Conservation (phyloP, 2,888 invertebrate genomes). For the Athalia cordata region DNA sequence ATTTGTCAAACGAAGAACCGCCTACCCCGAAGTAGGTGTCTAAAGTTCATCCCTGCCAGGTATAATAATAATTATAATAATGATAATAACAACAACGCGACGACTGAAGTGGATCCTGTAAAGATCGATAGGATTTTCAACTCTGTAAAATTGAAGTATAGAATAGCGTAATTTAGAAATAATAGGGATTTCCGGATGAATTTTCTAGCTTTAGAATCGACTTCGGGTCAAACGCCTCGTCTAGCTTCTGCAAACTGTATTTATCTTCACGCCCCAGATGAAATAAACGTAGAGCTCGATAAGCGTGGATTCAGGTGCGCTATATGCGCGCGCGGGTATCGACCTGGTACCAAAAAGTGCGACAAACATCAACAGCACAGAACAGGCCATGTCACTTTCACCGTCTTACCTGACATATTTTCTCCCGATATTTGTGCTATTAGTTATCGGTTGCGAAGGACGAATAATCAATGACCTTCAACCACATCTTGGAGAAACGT, state of each 20-base stretch:
- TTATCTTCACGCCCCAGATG: not conserved
- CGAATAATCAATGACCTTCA: constrained; percentile 16
- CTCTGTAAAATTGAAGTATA: not conserved
- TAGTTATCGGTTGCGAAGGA: constrained; percentile 4
- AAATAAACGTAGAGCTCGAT: constrained; percentile 8
- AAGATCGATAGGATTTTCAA: not conserved
- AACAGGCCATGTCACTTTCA: constrained; percentile 45
- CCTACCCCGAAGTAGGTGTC: not conserved
- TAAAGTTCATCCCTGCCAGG: constrained; percentile 9
- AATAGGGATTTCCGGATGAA: too few relatives aligned
- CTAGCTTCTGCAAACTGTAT: not conserved
- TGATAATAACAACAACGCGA: too few relatives aligned
- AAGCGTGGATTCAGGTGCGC: not conserved
- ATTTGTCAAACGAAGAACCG: constrained; percentile 32
- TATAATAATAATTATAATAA: not conserved
- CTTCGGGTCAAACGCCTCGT: too few relatives aligned
- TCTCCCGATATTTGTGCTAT: constrained; percentile 13
- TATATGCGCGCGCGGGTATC: constrained; percentile 37
- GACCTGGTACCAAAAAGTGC: constrained; percentile 27
- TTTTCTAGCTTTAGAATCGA: too few relatives aligned
- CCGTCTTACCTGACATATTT: constrained; percentile 33
- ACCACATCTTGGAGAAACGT: constrained; percentile 40
- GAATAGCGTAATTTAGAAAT: not conserved
- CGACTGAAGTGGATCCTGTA: too few relatives aligned
- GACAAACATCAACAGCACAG: constrained; percentile 6